Conservation (phyloP, 1,140 invertebrate species). For the Vanessa atalanta region DNA sequence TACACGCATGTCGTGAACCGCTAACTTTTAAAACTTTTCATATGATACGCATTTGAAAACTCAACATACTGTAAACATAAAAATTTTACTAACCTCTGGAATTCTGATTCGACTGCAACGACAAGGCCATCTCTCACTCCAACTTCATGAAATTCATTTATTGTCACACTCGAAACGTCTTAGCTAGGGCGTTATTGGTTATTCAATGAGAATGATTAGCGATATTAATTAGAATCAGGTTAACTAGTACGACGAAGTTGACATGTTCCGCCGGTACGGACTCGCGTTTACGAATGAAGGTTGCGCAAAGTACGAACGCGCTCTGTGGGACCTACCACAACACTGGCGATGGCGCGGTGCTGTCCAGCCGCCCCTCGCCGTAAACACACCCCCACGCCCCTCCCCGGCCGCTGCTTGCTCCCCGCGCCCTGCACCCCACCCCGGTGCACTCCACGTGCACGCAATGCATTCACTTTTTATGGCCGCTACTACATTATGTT, state of each 20-base stretch:
- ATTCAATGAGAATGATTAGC: not conserved
- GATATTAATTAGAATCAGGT: not conserved
- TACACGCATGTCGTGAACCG: slow-evolving; percentile 67
- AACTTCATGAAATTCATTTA: slow-evolving; percentile 70
- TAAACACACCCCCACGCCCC: slow-evolving; percentile 76
- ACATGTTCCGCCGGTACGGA: slow-evolving; percentile 64
- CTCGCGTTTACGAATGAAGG: slow-evolving; percentile 63
- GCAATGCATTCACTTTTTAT: slow-evolving; percentile 78
- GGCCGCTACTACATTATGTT: slow-evolving; percentile 76
- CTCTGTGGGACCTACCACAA: slow-evolving; percentile 79
- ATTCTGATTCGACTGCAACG: slow-evolving; percentile 77
- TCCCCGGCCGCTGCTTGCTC: slow-evolving; percentile 44
- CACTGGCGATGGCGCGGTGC: slow-evolving; percentile 66
- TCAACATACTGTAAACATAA: slow-evolving; percentile 38
- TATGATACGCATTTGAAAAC: slow-evolving; percentile 54
- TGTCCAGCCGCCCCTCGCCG: slow-evolving; percentile 70
- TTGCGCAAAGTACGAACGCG: slow-evolving; percentile 57
- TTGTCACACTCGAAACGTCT: slow-evolving; percentile 43
- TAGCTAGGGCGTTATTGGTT: slow-evolving; percentile 12
- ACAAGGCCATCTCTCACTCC: slow-evolving; percentile 78
- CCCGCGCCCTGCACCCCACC: slow-evolving; percentile 33
- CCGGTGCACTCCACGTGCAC: slow-evolving; percentile 73
- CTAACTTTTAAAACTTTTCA: slow-evolving; percentile 74
- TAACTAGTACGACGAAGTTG: slow-evolving; percentile 27
- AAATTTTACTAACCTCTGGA: slow-evolving; percentile 72